Base-by-base conservation (phyloP, 1,140 invertebrate genomes). In the Phymastichus coffea region DNA sequence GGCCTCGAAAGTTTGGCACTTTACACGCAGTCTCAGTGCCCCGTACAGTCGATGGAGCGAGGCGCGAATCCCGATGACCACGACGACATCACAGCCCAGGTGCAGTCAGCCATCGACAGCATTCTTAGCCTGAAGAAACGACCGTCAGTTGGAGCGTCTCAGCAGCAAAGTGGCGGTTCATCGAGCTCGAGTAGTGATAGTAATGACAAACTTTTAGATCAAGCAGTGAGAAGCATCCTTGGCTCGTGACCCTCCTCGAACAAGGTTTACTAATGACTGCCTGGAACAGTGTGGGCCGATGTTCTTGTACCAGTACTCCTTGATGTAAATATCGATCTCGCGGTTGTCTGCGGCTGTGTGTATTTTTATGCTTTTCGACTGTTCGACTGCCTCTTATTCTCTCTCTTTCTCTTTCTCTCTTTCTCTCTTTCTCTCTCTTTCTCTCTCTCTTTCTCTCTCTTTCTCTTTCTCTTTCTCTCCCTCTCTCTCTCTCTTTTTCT, bases 51-150 rank as follows among this genome's bases (percentile, higher is more conserved):
- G 3, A 56, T 47, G 17, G 54, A 60, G 25, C 23, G 23, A 7
- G 23, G 23, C 17, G 20, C 52, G 3, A 54, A 54, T 19, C 71
- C 70, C 28, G 71, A 76, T 46, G 80, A 82, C 23, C 78, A 82
- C 44, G 86, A 85, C 61, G 83, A 87, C 60, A 87, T 90, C 40
- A 88, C 86, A 56, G 86, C 88, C 9, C 89, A 91, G 70, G 88
- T 90, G 35, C 87, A 90, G 71, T 88, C 86, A 62, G 88, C 89
- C 46, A 90, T 90, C 54, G 88, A 90, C 67, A 88, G 87, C 67
- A 90, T 91, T 66, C 77, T 90, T 23, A 90, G 88, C 74, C 74
- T 90, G 58, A 88, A 89, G 67, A 80, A 83, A 57, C 66, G 72
- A 40, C 80, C 80, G 23, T 62, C 75, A 28, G 75, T 69, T 8